Base-by-base conservation (phyloP, 2,888 invertebrate genomes). In the Stegana nigrithorax region DNA sequence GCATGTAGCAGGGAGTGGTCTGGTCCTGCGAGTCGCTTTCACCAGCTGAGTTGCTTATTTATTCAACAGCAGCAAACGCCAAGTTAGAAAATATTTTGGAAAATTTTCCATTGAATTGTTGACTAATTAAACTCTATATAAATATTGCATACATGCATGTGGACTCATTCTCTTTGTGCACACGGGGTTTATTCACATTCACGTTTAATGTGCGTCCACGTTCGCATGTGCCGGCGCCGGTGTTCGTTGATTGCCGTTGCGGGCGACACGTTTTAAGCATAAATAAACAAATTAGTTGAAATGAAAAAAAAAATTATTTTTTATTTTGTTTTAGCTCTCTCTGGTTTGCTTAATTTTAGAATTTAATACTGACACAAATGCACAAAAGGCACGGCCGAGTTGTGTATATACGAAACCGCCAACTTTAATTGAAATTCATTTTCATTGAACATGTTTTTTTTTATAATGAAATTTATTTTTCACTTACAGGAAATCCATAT, bases 71-170 rank as follows among this genome's bases (percentile, higher is more conserved):
- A 32, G 32, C 32, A 12, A 8, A 32, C 25, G 47, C n/a, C 25
- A 25, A 47, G 23, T 47, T 47, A 23, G 47, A 47, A 47, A 12
- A 47, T 23, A n/a, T 47, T 47, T 47, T 53, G 17, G 51, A 29
- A 53, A 27, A 27, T 36, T 32, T n/a, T 19, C 23, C 32, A 32
- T 55, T 55, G 32, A 55, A 55, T 32, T 55, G 53, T 55, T 55
- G 53, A 36, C 53, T 55, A 55, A 55, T 55, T 55, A 55, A 55
- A 55, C 36, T 55, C 53, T 55, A 55, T 32, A 55, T 26, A 55
- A 55, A 32, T 32, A 19, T 23, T 39, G 25, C 7, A 21, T 23
- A 36, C 5, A 36, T 25, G 14, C 7, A n/a, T 19, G 27, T 21
- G 21, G n/a, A n/a, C n/a, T n/a, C n/a, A n/a, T n/a, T n/a, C n/a